Evolutionary conservation across 1,140 invertebrate species (phyloP), one percentile per base, ranked within the genome.

Genomic region (Danaus plexippus): DNA sequence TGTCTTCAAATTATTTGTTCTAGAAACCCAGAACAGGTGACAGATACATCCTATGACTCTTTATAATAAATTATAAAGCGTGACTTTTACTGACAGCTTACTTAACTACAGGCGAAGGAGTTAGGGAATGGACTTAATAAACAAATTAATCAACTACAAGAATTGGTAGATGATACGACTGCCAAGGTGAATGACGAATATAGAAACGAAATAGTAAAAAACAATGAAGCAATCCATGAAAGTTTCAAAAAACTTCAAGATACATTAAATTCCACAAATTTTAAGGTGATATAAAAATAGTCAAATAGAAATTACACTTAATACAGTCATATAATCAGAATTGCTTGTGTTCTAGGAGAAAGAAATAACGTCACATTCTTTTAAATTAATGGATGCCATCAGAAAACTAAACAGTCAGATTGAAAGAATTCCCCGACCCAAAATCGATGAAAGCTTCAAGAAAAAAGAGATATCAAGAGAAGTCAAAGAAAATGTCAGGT

Each of bases 1-100:
- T 77, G 76, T 48, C 56, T 75, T 8, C 57, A 66, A 13, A 67
- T 77, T 12, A 71, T 82, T 15, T 64, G 60, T 11, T 59, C 64
- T 8, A 64, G 54, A 0, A 47, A 67, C 2, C 47, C 50, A 1
- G 69, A 75, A 51, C 69, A 77, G 71, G 79, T 80, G 58, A 47
- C 3, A n/a, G 13, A 18, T 50, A 0, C 9, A 1, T 18, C 32
- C 11, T 40, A 49, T 9, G 15, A 22, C 3, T 9, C 13, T 49
- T 18, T 22, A 9, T 10, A 49, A 22, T 9, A 8, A 9, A 22
- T 22, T 49, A 22, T 49, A 10, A 11, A 48, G 43, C 41, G n/a
- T 43, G 15, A 11, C 1, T 15, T 44, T 52, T 4, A 10, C 13
- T 47, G 15, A 47, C n/a, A 8, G 5, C 9, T 9, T 5, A 32